Conservation (phyloP, 1,140 invertebrate species). For the Atta colombica region DNA sequence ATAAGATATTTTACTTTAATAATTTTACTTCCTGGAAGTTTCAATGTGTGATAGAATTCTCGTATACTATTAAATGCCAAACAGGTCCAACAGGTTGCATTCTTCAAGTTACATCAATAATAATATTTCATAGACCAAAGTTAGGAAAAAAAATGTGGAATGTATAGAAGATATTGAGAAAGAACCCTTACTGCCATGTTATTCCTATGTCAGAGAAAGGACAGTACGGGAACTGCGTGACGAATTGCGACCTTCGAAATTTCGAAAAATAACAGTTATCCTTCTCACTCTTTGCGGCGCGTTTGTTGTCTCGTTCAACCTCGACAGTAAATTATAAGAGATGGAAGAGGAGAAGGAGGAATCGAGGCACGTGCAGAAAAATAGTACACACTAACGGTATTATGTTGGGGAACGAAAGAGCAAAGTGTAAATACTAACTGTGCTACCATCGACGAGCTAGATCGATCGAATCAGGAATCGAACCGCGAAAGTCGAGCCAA, state of each 20-base stretch:
- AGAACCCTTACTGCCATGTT: background rate
- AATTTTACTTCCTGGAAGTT: background rate
- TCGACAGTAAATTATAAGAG: background rate
- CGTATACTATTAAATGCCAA: background rate
- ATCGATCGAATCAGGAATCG: slow-evolving; percentile 84
- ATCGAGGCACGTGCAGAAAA: background rate
- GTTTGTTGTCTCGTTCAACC: slow-evolving; percentile 49
- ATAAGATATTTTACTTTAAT: background rate
- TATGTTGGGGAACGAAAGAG: slow-evolving; percentile 38
- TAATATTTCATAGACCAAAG: background rate
- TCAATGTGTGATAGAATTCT: slow-evolving; percentile 5
- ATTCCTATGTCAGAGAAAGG: background rate
- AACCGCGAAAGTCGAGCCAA: slow-evolving; percentile 82
- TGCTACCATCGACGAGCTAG: slow-evolving; percentile 52
- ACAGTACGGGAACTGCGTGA: background rate
- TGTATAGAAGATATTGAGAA: background rate
- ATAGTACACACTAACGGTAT: slow-evolving; percentile 30
- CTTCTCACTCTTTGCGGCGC: background rate
- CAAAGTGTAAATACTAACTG: slow-evolving; percentile 66
- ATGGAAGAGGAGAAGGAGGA: too few species aligned
- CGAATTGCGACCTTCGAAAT: background rate
- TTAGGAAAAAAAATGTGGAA: background rate
- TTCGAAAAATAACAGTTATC: slow-evolving; percentile 16
- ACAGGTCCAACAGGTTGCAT: slow-evolving; percentile 35
- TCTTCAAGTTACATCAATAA: background rate